Base-by-base conservation (phyloP, 2,888 invertebrate genomes). In the Mythimna vitellina region DNA sequence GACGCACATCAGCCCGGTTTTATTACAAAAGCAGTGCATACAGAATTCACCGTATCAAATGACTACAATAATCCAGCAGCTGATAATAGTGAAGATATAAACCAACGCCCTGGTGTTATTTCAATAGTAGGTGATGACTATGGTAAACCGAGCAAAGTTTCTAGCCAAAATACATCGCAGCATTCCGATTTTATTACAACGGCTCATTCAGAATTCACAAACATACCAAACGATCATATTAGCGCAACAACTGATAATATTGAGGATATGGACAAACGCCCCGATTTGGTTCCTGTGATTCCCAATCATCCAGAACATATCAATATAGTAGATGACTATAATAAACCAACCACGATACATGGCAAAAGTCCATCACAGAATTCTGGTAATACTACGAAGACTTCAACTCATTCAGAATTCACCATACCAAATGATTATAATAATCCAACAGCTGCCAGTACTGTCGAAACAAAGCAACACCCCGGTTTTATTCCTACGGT, bases 331-430 rank as follows among this genome's bases (percentile, higher is more conserved):
- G 3, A 62, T 53, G n/a, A 22, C 3, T 60, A n/a, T 35, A 7
- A 35, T 72, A 2, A 25, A 46, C 10, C 42, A 2, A 54, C 3
- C 3, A 14, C n/a, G 10, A 3, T 35, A 35, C 17, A 71, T 10
- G 12, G 17, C 25, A 8, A 2, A 46, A 8, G 53, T n/a, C 14
- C 3, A 64, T 5, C 32, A 3, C 46, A n/a, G 8, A 1, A 22
- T 29, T 29, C 73, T 6, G 2, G 14, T 65, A 49, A 56, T 3
- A 56, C 49, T 73, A 29, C 73, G 25, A 12, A 64, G 3, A 14
- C n/a, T 49, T 12, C 20, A 53, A 1, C 42, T 53, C 25, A 70
- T 25, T 32, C 64, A 17, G 29, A 73, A 14, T 32, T 49, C 10
- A 38, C 10, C 49, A 38, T 14, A 25, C 46, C 32, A 12, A 17